Conservation (phyloP, 2,113 vertebrate genomes). For the Aegotheles bennettii region DNA sequence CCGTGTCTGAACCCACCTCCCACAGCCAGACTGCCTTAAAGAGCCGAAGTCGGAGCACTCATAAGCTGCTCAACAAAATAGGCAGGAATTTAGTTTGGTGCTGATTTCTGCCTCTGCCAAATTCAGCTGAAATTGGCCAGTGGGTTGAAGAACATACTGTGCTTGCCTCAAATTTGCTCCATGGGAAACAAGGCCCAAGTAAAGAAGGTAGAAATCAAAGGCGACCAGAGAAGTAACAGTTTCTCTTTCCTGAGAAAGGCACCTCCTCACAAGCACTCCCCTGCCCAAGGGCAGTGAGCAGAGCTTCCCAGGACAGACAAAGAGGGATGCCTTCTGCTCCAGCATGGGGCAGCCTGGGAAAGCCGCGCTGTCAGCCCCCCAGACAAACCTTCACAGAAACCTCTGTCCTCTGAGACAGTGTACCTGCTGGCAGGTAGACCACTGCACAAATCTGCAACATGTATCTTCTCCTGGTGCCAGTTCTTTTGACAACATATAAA, state of each 20-base stretch:
- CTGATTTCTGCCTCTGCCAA: not conserved
- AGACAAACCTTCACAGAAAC: not conserved
- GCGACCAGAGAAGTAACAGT: not conserved
- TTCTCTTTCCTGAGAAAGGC: not conserved
- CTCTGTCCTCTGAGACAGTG: not conserved
- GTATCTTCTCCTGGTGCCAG: not conserved
- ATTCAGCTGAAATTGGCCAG: not conserved
- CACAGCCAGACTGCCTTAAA: not conserved
- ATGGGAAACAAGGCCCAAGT: not conserved
- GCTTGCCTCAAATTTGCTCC: not conserved
- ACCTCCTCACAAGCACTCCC: not conserved
- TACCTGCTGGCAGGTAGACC: not conserved
- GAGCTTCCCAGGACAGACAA: not conserved
- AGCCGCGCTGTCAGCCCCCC: accelerated
- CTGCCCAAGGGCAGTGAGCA: not conserved
- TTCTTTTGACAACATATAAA: not conserved
- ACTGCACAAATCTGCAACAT: not conserved
- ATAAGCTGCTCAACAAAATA: not conserved
- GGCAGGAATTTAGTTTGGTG: not conserved
- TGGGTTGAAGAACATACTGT: not conserved
- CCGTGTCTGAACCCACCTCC: not conserved
- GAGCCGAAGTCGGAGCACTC: not conserved
- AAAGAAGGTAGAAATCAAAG: not conserved
- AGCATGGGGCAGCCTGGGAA: not conserved
- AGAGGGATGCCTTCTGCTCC: not conserved